Evolutionary conservation across 2,888 invertebrate genomes (phyloP).

Genomic region (Ophion slaviceki): DNA sequence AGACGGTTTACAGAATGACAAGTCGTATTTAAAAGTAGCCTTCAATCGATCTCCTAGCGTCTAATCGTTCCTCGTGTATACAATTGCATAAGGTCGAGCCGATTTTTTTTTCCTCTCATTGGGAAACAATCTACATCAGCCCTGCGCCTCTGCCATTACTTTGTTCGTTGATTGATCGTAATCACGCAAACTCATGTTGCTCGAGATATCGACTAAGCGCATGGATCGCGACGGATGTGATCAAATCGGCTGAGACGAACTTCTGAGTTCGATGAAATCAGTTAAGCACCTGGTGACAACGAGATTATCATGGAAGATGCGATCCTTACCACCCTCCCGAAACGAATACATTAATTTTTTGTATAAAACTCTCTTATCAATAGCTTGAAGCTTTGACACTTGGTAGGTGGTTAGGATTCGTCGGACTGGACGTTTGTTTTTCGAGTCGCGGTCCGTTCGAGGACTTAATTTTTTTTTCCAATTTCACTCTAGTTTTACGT

Average conservation of each 20-base stretch:
- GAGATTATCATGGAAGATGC: neutral
- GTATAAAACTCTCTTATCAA: neutral
- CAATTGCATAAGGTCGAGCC: neutral
- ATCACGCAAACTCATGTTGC: neutral
- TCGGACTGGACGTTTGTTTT: no score
- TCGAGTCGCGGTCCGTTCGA: no score
- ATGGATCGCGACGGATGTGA: neutral
- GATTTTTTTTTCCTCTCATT: neutral
- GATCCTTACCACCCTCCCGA: neutral
- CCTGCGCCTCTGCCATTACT: neutral
- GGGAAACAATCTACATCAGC: neutral
- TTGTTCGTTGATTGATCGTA: neutral
- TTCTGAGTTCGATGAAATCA: slow-evolving; percentile 7
- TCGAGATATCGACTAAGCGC: neutral
- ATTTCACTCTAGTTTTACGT: no score
- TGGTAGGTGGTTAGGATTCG: no score
- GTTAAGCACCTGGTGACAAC: neutral
- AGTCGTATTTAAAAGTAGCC: no score
- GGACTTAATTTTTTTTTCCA: no score
- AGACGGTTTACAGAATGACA: no score
- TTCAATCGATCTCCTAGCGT: no score
- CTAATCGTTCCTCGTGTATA: neutral
- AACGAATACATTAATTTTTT: neutral
- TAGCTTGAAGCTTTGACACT: neutral
- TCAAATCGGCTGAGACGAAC: neutral